These are phyloP conservation scores for Trochalopteron elliotii DNA, from an alignment of 2,113 vertebrate species.

Conservation along the genomic window DNA sequence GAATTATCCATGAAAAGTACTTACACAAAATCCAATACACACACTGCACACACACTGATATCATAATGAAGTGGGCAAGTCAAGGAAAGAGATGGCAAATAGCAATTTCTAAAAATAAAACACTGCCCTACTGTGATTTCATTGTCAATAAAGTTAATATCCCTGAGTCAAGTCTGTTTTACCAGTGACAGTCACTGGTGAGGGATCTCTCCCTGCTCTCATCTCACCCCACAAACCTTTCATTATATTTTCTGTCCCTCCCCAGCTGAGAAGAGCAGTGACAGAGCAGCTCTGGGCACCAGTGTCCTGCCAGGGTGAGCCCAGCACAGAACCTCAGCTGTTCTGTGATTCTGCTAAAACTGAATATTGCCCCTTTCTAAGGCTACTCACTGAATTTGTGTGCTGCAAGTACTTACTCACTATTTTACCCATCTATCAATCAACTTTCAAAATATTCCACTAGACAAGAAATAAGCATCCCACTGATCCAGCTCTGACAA, in stretches of 20 bases:
- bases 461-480: not conserved
- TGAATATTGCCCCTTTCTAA: not conserved
- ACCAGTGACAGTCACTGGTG: not conserved
- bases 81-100: not conserved
- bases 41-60: not conserved
- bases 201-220: not conserved
- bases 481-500: not conserved
- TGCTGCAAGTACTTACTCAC: not conserved
- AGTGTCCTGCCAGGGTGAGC: not conserved
- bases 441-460: not conserved
- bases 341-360: not conserved
- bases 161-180: accelerated
- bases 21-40: not conserved
- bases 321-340: not conserved
- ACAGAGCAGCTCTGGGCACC: not conserved
- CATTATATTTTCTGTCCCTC: not conserved
- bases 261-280: not conserved
- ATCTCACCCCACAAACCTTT: not conserved
- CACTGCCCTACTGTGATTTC: not conserved
- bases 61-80: not conserved
- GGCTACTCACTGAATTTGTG: not conserved
- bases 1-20: not conserved
- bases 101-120: not conserved
- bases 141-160: not conserved
- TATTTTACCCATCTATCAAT: not conserved